Evolutionary conservation across 2,797 vertebrate species (phyloP).

Genomic region (Kryptopterus vitreolus): DNA sequence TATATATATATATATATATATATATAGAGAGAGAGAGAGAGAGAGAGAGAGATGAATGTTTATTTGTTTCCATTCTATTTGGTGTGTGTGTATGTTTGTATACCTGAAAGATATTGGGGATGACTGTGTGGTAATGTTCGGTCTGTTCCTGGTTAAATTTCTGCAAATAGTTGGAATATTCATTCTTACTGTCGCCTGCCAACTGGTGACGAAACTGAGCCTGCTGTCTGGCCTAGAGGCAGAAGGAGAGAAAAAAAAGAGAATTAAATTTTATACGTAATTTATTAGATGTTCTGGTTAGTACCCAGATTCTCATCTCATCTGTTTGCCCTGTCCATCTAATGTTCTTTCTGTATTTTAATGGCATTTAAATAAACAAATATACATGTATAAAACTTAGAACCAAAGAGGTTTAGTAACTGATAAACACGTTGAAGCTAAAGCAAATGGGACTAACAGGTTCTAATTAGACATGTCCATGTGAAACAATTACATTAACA

Average conservation of each 20-base stretch:
- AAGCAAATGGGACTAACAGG: not conserved
- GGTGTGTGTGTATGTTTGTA: not conserved
- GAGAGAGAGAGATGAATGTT: not conserved
- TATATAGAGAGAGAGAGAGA: too few relatives aligned
- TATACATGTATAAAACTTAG: not conserved
- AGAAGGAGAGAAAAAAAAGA: not conserved
- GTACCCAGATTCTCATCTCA: not conserved
- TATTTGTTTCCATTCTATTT: not conserved
- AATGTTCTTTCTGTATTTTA: not conserved
- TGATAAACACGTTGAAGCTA: not conserved
- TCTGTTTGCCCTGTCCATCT: not conserved
- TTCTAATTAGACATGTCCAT: not conserved
- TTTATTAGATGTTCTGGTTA: not conserved
- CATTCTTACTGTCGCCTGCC: constrained; percentile 90
- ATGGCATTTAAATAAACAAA: not conserved
- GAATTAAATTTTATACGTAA: not conserved
- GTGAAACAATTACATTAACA: not conserved
- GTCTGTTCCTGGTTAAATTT: constrained; percentile 96
- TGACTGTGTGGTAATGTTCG: constrained; percentile 90
- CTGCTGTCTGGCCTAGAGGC: constrained; percentile 78
- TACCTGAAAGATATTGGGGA: constrained; percentile 93
- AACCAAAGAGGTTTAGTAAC: not conserved
- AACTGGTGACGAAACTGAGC: constrained; percentile 93
- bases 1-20: too few relatives aligned
- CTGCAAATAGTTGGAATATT: constrained; percentile 88